Evolutionary conservation across 2,113 vertebrate species (phyloP).

Genomic region (Cheilinus undulatus): DNA sequence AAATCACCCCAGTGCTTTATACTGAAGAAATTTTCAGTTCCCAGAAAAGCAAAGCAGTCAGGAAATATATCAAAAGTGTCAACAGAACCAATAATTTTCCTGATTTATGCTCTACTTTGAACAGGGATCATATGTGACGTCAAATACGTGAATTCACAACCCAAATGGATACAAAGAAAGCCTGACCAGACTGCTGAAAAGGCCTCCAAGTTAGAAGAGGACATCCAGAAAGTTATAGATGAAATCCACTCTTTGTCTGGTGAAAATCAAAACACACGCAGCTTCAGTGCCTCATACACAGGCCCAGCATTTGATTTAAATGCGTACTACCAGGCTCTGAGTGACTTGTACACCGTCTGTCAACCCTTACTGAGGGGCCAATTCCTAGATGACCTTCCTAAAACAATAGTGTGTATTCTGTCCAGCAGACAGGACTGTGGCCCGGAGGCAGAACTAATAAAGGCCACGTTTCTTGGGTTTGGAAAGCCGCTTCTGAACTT

Average conservation of each 20-base stretch:
- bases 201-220: conserved; percentile 48
- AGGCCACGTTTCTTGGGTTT: conserved; percentile 58
- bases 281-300: neutral
- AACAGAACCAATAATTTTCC: neutral
- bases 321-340: conserved; percentile 58
- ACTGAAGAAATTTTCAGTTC: no score
- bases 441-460: conserved; percentile 73
- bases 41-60: no score
- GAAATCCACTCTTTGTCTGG: conserved; percentile 65
- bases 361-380: conserved; percentile 49
- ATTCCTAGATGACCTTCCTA: conserved; percentile 74
- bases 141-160: conserved; percentile 35
- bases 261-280: conserved; percentile 6
- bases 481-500: conserved; percentile 57
- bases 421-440: conserved; percentile 76
- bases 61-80: no score
- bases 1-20: no score
- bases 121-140: conserved; percentile 60
- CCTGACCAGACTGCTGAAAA: neutral
- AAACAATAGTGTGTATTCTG: conserved; percentile 74
- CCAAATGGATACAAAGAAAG: conserved; percentile 40
- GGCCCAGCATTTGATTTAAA: conserved; percentile 29
- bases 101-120: neutral
- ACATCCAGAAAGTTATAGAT: conserved; percentile 63
- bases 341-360: conserved; percentile 54